Evolutionary conservation across 1,140 invertebrate genomes (phyloP).

Genomic region (Maniola jurtina): DNA sequence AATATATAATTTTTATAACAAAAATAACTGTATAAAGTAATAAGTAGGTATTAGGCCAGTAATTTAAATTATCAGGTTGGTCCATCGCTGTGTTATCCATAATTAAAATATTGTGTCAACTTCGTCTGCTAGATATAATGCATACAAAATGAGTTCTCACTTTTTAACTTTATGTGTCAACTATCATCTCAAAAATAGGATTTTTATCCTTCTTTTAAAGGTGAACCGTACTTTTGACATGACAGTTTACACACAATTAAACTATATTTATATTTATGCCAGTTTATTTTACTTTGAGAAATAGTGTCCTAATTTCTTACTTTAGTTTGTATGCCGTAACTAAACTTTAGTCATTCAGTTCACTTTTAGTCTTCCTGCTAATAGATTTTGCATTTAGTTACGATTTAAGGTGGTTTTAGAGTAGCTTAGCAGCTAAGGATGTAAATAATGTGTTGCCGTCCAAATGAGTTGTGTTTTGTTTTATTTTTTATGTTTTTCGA

Average conservation of each 20-base stretch:
- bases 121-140: background rate
- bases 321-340: slow-evolving; percentile 22
- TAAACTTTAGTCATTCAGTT: slow-evolving; percentile 39
- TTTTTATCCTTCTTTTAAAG: too few species aligned
- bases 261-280: slow-evolving; percentile 9
- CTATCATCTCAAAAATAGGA: too few species aligned
- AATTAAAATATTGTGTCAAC: background rate
- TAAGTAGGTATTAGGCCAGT: background rate
- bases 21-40: background rate
- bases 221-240: too few species aligned
- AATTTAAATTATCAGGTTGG: background rate
- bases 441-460: slow-evolving; percentile 60
- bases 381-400: slow-evolving; percentile 70
- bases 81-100: background rate
- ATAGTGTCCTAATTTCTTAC: background rate
- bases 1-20: too few species aligned
- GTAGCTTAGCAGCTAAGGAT: slow-evolving; percentile 47
- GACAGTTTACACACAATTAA: too few species aligned
- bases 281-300: slow-evolving; percentile 10
- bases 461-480: slow-evolving; percentile 34
- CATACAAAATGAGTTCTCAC: too few species aligned
- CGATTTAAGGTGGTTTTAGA: slow-evolving; percentile 51
- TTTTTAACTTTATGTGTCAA: too few species aligned
- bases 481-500: slow-evolving; percentile 2
- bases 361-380: slow-evolving; percentile 56